Evolutionary conservation across 2,113 vertebrate genomes (phyloP).

Genomic region (Cisticola juncidis): DNA sequence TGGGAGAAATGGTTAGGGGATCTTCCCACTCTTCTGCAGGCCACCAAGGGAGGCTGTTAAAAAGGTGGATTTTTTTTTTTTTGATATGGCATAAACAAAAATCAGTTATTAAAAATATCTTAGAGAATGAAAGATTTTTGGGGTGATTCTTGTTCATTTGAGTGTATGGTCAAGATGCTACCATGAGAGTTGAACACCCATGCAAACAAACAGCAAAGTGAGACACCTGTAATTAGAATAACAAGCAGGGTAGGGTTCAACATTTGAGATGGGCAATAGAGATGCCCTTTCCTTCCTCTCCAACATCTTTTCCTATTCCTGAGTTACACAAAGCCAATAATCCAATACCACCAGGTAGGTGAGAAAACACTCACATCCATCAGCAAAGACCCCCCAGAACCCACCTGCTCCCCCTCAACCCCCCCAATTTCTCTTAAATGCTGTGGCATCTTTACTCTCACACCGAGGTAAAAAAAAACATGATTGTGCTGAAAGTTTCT

Average conservation of each 20-base stretch:
- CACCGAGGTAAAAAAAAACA: accelerated
- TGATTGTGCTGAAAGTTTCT: not conserved
- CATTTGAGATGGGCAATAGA: not conserved
- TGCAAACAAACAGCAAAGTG: not conserved
- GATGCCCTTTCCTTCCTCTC: not conserved
- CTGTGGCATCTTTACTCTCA: not conserved
- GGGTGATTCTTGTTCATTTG: not conserved
- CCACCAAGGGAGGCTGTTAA: not conserved
- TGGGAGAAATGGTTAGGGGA: not conserved
- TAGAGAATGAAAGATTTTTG: not conserved
- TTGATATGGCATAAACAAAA: not conserved
- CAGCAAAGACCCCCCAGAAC: not conserved
- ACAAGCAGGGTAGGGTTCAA: not conserved
- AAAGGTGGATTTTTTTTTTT: not conserved
- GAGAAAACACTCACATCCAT: not conserved
- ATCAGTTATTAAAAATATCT: not conserved
- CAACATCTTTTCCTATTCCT: not conserved
- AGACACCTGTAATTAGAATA: not conserved
- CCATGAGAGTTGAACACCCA: not conserved
- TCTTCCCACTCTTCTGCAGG: not conserved
- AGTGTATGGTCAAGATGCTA: not conserved
- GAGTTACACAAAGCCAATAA: not conserved
- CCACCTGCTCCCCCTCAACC: accelerated
- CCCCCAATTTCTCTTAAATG: not conserved
- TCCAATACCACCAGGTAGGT: not conserved